Evolutionary conservation across 2,888 invertebrate species (phyloP).

Genomic region (Dioctria rufipes): DNA sequence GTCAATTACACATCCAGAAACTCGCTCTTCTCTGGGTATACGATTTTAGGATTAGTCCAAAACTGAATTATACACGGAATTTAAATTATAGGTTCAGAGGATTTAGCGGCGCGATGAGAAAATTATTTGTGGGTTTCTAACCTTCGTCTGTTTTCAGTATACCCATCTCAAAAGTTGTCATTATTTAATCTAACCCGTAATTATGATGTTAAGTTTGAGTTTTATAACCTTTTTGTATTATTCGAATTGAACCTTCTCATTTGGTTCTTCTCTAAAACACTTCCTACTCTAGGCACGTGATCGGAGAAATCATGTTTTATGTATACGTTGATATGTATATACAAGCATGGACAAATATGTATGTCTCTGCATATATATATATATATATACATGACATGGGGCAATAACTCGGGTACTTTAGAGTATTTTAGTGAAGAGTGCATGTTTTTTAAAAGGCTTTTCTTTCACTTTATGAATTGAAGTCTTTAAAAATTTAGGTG

Average conservation of each 20-base stretch:
- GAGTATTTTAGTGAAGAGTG: too few species aligned
- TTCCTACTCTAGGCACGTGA: slow-evolving; percentile 31
- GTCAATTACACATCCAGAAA: slow-evolving; percentile 5
- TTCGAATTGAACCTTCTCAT: slow-evolving; percentile 4
- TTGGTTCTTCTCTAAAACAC: background rate
- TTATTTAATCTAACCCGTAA: slow-evolving; percentile 52
- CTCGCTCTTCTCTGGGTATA: background rate
- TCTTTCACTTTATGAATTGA: too few species aligned
- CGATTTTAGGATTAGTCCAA: background rate
- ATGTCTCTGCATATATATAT: too few species aligned
- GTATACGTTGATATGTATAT: too few species aligned
- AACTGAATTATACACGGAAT: slow-evolving; percentile 35
- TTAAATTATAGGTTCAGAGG: slow-evolving; percentile 35
- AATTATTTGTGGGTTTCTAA: slow-evolving; percentile 15
- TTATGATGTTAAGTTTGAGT: slow-evolving; percentile 50
- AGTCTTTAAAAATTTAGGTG: too few species aligned
- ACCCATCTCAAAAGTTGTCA: slow-evolving; percentile 35
- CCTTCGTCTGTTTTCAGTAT: slow-evolving; percentile 23
- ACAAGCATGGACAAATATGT: too few species aligned
- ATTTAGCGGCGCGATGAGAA: slow-evolving; percentile 19
- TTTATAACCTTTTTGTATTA: slow-evolving; percentile 23
- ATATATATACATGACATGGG: too few species aligned
- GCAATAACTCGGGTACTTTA: too few species aligned
- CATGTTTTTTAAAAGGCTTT: too few species aligned
- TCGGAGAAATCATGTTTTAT: background rate